A percentile compares a stretch with the other conserved stretches of the same genome.
Conservation (phyloP, 2,888 invertebrate genomes). For the Autographa gamma region DNA sequence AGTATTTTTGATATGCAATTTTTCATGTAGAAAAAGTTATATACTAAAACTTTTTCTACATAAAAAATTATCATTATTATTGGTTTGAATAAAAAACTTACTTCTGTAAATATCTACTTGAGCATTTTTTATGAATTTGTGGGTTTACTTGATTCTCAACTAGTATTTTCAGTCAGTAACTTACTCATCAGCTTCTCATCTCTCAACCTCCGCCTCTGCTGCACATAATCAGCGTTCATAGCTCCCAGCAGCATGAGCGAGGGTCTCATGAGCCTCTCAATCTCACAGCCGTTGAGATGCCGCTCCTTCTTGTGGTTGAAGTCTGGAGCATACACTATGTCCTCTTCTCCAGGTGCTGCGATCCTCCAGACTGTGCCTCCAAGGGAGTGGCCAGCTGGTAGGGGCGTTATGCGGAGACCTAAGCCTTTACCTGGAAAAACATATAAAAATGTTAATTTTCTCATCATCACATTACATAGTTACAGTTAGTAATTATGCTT, state of each 20-base stretch:
- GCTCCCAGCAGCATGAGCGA: conserved; percentile 98
- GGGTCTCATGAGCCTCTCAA: conserved; percentile 96
- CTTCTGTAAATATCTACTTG: too few species aligned
- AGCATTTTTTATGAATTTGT: too few species aligned
- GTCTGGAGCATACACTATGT: conserved; percentile 99
- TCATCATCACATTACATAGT: too few species aligned
- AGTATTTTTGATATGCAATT: too few species aligned
- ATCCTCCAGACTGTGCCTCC: conserved; percentile 99
- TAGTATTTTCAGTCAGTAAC: conserved; percentile 59
- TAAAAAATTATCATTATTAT: too few species aligned
- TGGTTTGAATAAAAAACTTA: too few species aligned
- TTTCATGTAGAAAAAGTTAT: too few species aligned
- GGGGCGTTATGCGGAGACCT: conserved; percentile 97
- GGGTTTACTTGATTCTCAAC: too few species aligned
- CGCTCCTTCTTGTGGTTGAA: conserved; percentile 99
- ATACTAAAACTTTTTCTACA: too few species aligned
- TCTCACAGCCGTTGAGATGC: conserved; percentile 98
- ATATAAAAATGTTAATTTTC: too few species aligned
- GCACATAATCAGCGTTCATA: conserved; percentile 98
- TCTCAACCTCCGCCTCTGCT: conserved; percentile 95
- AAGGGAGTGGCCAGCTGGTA: conserved; percentile 99
- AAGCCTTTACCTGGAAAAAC: conserved; percentile 94
- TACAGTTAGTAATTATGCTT: too few species aligned
- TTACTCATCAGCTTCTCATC: conserved; percentile 99
- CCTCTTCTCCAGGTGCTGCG: conserved; percentile 99